Base-by-base conservation (phyloP, 2,888 invertebrate genomes). In the Ophion costatus region DNA sequence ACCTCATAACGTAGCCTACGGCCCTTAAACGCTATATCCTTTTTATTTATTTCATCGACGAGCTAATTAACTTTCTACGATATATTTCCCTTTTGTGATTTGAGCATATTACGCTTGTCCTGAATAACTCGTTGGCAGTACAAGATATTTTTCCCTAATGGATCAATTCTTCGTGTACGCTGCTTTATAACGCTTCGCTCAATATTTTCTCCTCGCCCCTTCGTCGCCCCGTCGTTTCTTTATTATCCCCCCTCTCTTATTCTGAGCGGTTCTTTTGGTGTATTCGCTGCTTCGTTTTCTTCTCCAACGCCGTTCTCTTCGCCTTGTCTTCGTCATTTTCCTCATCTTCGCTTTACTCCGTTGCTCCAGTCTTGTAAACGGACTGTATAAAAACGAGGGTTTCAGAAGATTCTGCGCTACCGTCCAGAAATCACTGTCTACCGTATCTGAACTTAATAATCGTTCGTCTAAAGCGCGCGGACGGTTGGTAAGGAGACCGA, bases 121-220 rank as follows among this genome's bases (percentile, higher is more conserved):
- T 77, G 82, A 83, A 79, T 51, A 63, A 84, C 64, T 87, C 80
- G 70, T 71, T 87, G 87, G 88, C 88, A 89, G 89, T 89, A 89
- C 80, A 86, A 85, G 78, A 85, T 78, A 84, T 85, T 76, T 64
- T 84, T 63, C 45, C 61, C 73, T 82, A 80, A 75, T 45, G 71
- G 80, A 75, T 85, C 64, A 73, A 83, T 81, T 79, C 59, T 45
- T 79, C 66, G 69, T 78, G 82, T 84, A 70, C 81, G 80, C 29
- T 57, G 20, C 14, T 20, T 9, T 10, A 7, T 45, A 24, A 24
- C 29, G 9, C 64, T 51, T 10, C 17, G 42, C 11, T 67, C 66
- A n/a, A 67, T 20, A 42, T 20, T 17, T 42, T 51, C 10, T 17
- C 24, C 24, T 17, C 38, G n/a, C n/a, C n/a, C 9, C 29, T 17